Base-by-base conservation (phyloP, 2,888 invertebrate genomes). In the Scaeva pyrastri region DNA sequence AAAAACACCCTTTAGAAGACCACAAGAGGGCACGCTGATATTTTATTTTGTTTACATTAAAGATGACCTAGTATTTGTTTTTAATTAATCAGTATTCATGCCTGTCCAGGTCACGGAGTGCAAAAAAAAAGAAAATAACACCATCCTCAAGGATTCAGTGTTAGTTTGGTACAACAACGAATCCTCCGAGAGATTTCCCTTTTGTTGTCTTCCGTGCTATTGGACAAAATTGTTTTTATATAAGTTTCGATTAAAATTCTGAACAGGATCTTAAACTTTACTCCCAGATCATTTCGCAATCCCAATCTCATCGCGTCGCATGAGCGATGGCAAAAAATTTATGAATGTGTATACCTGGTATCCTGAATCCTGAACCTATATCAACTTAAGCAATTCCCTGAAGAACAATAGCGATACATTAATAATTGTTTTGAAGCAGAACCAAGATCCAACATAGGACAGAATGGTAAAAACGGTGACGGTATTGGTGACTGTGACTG, bases 391-490 rank as follows among this genome's bases (percentile, higher is more conserved):
- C 23, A 36, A 48, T 23, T 39, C 70, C 70, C 41, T 16, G 23
- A 21, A 8, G 43, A 73, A 68, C 39, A 68, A 68, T 55, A 73
- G 62, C 55, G 58, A 74, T 68, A 71, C 77, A 86, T 86, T 86
- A 81, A 68, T 52, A 68, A 81, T 86, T 82, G 81, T 77, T 84
- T 78, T 71, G 45, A 21, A 81, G 52, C 73, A 56, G 52, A 84
- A 39, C 64, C 66, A 66, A 79, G 64, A 66, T 12, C 39, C n/a
- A n/a, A 39, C 45, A 64, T 8, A 48, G 55, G 50, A 56, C n/a
- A 39, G 14, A 39, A 39, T 56, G 64, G 41, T 52, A 23, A 8
- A 11, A 26, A 12, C 19, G 6, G 12, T 2, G 11, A 8, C 14
- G 19, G 6, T 7, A 14, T 1, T 2, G 50, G n/a, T n/a, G n/a